Evolutionary conservation across 2,888 invertebrate genomes (phyloP), one percentile per base, ranked within the genome.

Genomic region (Cryptocephalus primarius): DNA sequence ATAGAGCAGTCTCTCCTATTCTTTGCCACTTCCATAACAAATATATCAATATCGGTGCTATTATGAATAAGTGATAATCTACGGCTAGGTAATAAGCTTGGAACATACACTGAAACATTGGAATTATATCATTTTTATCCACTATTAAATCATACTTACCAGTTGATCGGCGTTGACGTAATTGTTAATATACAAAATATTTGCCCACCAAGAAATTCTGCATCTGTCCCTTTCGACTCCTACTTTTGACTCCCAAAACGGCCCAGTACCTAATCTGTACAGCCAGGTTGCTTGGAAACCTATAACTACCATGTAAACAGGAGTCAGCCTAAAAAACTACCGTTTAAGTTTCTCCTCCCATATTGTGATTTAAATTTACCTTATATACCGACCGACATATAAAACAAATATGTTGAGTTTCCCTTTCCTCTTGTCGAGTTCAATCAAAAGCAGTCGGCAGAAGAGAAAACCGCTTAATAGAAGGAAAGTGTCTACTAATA

Each of bases 271-370:
- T 22, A 85, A 66, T 61, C 79, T 77, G 4, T 78, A 75, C 43
- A 86, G 71, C 75, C 84, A 80, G 0, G 86, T 85, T 65, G 81
- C 79, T 64, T 85, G 85, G 58, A 87, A 78, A 13, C 80, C 75
- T 60, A 88, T 76, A 11, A 88, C 76, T 1, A 85, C 76, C 47
- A 80, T 61, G 59, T 88, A 88, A 0, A 84, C 80, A 42, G 87
- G 87, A 9, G 86, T 86, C 51, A 87, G 74, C 57, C 84, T 84
- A 63, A 41, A 72, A 69, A 13, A 44, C 46, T 4, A 12, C 6
- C 6, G 22, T 22, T 22, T 22, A 22, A 22, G 22, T 22, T 22
- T 6, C 3, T 4, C n/a, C 3, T 12, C n/a, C 6, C 2, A 4
- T 6, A 36, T 36, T 4, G 36, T n/a, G 4, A 36, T 11, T 11